Evolutionary conservation across 2,113 vertebrate species (phyloP), one percentile per base, ranked within the genome.

Genomic region (Puffinus mauretanicus): DNA sequence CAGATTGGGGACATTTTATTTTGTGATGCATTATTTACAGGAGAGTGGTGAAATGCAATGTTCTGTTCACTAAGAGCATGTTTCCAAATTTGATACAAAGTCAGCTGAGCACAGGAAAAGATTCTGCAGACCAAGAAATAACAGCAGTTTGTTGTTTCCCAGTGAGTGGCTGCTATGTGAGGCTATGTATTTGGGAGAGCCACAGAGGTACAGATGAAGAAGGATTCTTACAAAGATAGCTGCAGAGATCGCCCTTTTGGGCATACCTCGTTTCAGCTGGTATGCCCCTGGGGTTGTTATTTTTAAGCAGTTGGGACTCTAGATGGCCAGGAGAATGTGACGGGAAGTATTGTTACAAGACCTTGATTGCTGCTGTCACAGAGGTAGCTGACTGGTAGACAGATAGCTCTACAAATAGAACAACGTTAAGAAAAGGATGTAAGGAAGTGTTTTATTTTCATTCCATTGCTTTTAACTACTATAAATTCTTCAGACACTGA

Each of bases 371-470:
- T 87, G 77, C 87, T 85, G 65, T 82, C 84, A 32, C 84, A 44
- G 36, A 84, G 38, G 14, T 12, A 89, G 77, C 72, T 75, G 77
- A 30, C 69, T 76, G 44, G 32, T 78, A 57, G 86, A 86, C 64
- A 81, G 55, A 93, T 49, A 91, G 36, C 61, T 57, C 57, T 80
- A 85, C 84, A 91, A 91, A 76, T 7, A 91, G 70, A 40, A 69
- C 30, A 88, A 80, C 1, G 3, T 65, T 65, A 85, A 61, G 81
- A 79, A 87, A 40, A 84, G 44, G 57, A 38, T 79, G 66, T 86
- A 82, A 95, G 61, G 52, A 87, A 87, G 77, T 52, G 49, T 85
- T 97, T 93, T 94, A 32, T 94, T 96, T 93, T 85, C 34, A 52
- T 95, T 91, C 91, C 60, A 46, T 65, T 94, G 57, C 90, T 76